A percentile compares a stretch with the other conserved stretches of the same genome.
These are phyloP conservation scores for Sicus ferrugineus DNA, from an alignment of 2,888 invertebrate species.

Conservation along the genomic window DNA sequence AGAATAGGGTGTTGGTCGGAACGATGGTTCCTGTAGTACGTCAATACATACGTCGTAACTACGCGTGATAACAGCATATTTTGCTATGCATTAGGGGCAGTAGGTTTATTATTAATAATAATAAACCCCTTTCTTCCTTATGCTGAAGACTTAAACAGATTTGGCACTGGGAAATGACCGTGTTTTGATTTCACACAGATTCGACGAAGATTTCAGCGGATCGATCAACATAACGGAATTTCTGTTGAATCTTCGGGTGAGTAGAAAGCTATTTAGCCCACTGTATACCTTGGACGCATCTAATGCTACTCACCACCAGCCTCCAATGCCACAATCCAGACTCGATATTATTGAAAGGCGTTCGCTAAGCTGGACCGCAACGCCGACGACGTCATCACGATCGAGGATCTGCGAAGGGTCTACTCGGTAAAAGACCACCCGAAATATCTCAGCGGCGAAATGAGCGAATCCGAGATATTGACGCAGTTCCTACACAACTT, in stretches of 20 bases:
- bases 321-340: conserved; percentile 80
- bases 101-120: background rate
- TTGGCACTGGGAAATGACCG: background rate
- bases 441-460: no score
- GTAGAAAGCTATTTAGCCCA: conserved; percentile 48
- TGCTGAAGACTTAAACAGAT: background rate
- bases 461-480: no score
- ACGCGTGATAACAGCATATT: no score
- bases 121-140: background rate
- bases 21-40: no score
- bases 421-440: no score
- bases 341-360: conserved; percentile 79
- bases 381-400: conserved; percentile 82
- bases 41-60: no score
- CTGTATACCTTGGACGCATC: background rate
- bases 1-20: no score
- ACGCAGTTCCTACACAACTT: no score
- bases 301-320: conserved; percentile 67
- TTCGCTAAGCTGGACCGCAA: conserved; percentile 87
- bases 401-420: conserved; percentile 78
- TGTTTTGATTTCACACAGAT: conserved; percentile 52
- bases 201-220: conserved; percentile 85
- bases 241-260: conserved; percentile 80
- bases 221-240: conserved; percentile 90
- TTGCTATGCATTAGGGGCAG: background rate